A percentile compares a stretch with the other conserved stretches of the same genome.
Conservation (phyloP, 2,888 invertebrate genomes). For the Polia nebulosa region DNA sequence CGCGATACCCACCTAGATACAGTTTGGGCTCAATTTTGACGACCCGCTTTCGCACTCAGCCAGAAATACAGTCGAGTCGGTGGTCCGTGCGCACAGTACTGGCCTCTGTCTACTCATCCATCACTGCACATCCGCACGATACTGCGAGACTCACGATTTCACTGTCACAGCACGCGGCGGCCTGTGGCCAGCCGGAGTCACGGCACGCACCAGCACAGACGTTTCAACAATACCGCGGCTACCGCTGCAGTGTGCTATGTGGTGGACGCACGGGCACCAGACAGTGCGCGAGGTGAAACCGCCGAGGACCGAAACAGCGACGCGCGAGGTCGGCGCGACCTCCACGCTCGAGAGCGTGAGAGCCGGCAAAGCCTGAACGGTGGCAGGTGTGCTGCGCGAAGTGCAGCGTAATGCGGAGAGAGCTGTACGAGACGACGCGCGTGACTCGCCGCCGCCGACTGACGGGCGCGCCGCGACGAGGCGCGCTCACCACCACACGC, state of each 20-base stretch:
- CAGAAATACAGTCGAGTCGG: constrained; percentile 81
- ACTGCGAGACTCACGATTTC: constrained; percentile 87
- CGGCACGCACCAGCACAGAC: constrained; percentile 80
- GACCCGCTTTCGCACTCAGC: constrained; percentile 84
- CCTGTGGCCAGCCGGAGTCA: constrained; percentile 83
- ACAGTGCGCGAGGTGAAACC: constrained; percentile 78
- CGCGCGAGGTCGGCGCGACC: constrained; percentile 82
- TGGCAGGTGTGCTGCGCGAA: constrained; percentile 83
- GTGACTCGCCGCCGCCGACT: constrained; percentile 90
- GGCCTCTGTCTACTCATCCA: constrained; percentile 88
- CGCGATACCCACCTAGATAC: constrained; percentile 88
- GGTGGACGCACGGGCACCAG: constrained; percentile 68
- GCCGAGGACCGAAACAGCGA: constrained; percentile 77
- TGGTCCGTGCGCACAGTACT: constrained; percentile 78
- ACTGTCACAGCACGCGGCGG: constrained; percentile 89
- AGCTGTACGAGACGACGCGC: constrained; percentile 87
- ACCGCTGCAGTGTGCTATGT: constrained; percentile 79
- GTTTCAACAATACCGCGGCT: constrained; percentile 78
- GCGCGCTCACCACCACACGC: constrained; percentile 86
- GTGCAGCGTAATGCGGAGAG: constrained; percentile 79
- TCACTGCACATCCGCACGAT: constrained; percentile 91
- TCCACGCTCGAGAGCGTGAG: constrained; percentile 88
- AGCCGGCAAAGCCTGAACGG: constrained; percentile 85
- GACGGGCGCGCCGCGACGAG: constrained; percentile 89
- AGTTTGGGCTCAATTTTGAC: constrained; percentile 91